Evolutionary conservation across 1,140 invertebrate genomes (phyloP).

Genomic region (Drosophila prosaltans): DNA sequence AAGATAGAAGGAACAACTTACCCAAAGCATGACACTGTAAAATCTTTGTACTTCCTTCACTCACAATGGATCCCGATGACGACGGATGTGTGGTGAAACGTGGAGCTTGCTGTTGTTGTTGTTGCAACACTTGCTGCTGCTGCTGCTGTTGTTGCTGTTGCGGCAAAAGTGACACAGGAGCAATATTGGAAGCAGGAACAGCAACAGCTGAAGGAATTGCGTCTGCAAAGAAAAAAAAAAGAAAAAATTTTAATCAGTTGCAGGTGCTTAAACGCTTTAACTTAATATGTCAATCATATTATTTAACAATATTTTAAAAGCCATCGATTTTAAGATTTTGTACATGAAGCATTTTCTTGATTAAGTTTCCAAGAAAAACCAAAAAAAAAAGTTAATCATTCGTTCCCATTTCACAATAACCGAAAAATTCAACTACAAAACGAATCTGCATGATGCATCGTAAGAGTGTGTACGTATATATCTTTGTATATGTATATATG

Average conservation of each 20-base stretch:
- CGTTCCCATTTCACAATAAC: slow-evolving; percentile 3
- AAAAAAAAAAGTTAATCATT: background rate
- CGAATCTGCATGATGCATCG: background rate
- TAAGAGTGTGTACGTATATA: background rate
- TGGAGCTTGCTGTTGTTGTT: slow-evolving; percentile 88
- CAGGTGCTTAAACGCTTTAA: too few species aligned
- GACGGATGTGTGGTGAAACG: slow-evolving; percentile 92
- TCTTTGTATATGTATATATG: background rate
- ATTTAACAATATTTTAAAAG: too few species aligned
- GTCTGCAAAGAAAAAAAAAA: slow-evolving; percentile 4
- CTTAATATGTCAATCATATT: too few species aligned
- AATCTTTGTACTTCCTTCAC: slow-evolving; percentile 94
- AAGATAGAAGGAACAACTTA: slow-evolving; percentile 84
- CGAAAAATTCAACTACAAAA: background rate
- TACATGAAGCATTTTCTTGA: background rate
- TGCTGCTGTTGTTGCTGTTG: slow-evolving; percentile 48
- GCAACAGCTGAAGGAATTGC: background rate
- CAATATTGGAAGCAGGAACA: background rate
- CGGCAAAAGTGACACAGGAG: slow-evolving; percentile 31
- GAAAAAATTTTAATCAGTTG: background rate
- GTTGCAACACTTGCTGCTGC: slow-evolving; percentile 40
- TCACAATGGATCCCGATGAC: slow-evolving; percentile 91
- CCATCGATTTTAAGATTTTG: too few species aligned
- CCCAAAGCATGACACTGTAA: slow-evolving; percentile 94
- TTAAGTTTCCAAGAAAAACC: background rate